Conservation (phyloP, 2,888 invertebrate genomes). For the Nomada ruficornis region DNA sequence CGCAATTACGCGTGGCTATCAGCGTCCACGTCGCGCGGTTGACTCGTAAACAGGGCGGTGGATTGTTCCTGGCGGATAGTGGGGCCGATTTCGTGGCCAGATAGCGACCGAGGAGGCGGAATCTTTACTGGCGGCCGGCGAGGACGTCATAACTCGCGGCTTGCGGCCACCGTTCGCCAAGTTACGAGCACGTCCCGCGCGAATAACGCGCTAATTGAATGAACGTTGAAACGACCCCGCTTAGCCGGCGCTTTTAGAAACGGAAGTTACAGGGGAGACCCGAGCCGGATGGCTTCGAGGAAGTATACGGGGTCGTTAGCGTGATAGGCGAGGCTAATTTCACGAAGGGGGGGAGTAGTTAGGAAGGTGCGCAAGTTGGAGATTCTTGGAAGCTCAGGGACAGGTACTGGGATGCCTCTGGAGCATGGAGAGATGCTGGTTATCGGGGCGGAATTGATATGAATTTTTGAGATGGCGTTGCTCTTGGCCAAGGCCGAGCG, state of each 20-base stretch:
- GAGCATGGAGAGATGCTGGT: too few relatives aligned
- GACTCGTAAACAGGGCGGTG: constrained; percentile 66
- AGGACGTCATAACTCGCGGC: constrained; percentile 71
- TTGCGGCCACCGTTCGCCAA: constrained; percentile 58
- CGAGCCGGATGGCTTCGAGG: neutral
- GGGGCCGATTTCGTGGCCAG: constrained; percentile 72
- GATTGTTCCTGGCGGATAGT: constrained; percentile 64
- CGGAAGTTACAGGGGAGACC: constrained; percentile 14
- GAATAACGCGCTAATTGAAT: constrained; percentile 59
- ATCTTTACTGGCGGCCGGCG: constrained; percentile 66
- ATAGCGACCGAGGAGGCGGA: constrained; percentile 54
- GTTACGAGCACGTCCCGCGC: constrained; percentile 33
- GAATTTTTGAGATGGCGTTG: too few relatives aligned
- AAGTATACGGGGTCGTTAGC: constrained; percentile 16
- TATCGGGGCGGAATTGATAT: too few relatives aligned
- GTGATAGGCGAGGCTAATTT: constrained; percentile 20
- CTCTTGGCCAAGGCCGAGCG: too few relatives aligned
- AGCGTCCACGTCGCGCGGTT: constrained; percentile 51
- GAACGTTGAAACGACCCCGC: constrained; percentile 31
- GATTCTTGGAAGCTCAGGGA: too few relatives aligned
- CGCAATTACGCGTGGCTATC: constrained; percentile 68
- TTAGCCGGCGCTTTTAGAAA: constrained; percentile 41
- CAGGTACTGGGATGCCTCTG: too few relatives aligned
- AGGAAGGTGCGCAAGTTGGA: too few relatives aligned
- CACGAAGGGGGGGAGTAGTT: neutral